Evolutionary conservation across 2,113 vertebrate species (phyloP).

Genomic region (Recurvirostra avosetta): DNA sequence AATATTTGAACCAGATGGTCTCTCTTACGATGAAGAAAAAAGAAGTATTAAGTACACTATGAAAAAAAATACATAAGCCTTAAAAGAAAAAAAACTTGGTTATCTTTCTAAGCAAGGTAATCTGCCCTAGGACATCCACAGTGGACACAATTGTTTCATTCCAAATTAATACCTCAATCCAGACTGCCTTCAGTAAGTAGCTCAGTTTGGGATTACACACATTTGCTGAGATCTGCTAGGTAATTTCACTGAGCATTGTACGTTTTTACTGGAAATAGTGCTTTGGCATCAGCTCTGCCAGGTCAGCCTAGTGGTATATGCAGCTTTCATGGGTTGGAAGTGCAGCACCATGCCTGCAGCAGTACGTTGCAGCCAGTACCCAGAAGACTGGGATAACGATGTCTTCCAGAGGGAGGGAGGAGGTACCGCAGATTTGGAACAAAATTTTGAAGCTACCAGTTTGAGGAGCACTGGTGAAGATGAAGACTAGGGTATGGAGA

Average conservation of each 20-base stretch:
- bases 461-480: neutral
- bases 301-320: neutral
- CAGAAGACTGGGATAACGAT: neutral
- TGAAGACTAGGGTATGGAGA: neutral
- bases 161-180: neutral
- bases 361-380: neutral
- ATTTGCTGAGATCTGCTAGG: neutral
- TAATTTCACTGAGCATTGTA: neutral
- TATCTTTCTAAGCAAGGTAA: neutral
- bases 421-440: neutral
- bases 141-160: neutral
- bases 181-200: neutral
- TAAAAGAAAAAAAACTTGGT: neutral
- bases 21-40: neutral
- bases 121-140: neutral
- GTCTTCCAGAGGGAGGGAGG: neutral
- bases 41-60: neutral
- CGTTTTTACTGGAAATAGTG: neutral
- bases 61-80: neutral
- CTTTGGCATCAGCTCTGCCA: neutral
- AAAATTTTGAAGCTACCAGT: neutral
- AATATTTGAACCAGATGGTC: neutral
- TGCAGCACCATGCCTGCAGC: neutral
- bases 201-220: neutral
- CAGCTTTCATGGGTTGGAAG: neutral